A percentile compares a stretch with the other conserved stretches of the same genome.
Evolutionary conservation across 2,888 invertebrate genomes (phyloP).

Genomic region (Drosophila leonis): DNA sequence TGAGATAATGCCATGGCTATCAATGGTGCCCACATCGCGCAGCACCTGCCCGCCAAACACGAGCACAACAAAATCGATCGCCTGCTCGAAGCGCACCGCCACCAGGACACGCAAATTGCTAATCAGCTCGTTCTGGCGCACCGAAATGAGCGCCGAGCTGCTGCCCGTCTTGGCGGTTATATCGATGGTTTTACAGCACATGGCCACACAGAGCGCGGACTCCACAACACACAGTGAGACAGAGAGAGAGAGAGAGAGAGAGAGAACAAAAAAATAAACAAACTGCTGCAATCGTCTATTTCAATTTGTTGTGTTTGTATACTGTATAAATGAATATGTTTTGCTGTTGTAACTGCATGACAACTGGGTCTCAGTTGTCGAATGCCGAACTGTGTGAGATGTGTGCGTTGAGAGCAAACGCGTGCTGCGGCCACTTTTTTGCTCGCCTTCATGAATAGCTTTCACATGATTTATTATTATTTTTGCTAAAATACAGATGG

Average conservation of each 20-base stretch:
- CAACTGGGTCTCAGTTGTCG: conserved; percentile 4
- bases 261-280: not conserved
- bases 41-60: conserved; percentile 62
- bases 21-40: conserved; percentile 63
- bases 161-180: conserved; percentile 58
- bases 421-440: not conserved
- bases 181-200: conserved; percentile 44
- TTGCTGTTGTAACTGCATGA: conserved; percentile 8
- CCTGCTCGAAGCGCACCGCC: conserved; percentile 61
- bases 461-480: too few relatives aligned
- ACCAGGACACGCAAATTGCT: conserved; percentile 63
- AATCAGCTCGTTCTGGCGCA: conserved; percentile 61
- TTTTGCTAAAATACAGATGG: not conserved
- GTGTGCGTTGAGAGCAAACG: not conserved
- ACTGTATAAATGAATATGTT: conserved; percentile 14
- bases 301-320: conserved; percentile 16
- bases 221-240: too few relatives aligned
- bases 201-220: not conserved
- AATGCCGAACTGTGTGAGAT: not conserved
- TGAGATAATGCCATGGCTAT: conserved; percentile 53
- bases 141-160: conserved; percentile 38
- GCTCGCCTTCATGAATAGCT: not conserved
- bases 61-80: conserved; percentile 48
- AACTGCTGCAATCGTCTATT: conserved; percentile 6
- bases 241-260: not conserved